A percentile compares a stretch with the other conserved stretches of the same genome.
phyloP scores from a whole-genome alignment of 1,140 invertebrate genomes.

The Drosophila bocqueti region DNA sequence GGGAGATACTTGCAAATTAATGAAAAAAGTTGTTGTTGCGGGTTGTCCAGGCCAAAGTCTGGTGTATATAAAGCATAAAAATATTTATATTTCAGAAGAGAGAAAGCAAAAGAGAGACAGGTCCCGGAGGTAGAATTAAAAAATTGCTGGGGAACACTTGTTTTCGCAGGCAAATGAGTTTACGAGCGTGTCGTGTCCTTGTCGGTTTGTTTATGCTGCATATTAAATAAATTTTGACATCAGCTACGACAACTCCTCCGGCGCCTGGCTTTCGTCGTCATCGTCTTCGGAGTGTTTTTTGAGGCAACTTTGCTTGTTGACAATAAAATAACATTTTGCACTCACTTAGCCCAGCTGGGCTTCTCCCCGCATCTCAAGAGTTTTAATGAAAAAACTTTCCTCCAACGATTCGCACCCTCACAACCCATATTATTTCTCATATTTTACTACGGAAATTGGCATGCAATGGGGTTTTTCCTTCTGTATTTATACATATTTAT shows the following conservation, averaged over 20 bases:
- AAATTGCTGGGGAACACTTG: conserved; percentile 55
- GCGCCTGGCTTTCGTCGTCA: conserved; percentile 14
- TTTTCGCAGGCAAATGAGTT: conserved; percentile 68
- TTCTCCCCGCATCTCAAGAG: conserved; percentile 44
- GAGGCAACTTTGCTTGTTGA: conserved; percentile 78
- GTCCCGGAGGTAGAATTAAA: conserved; percentile 80
- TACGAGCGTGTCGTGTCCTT: conserved; percentile 75
- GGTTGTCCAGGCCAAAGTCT: conserved; percentile 25
- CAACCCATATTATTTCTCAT: conserved; percentile 24
- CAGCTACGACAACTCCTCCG: conserved; percentile 53
- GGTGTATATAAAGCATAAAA: conserved; percentile 47
- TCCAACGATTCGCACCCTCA: conserved; percentile 20
- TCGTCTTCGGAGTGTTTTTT: conserved; percentile 34
- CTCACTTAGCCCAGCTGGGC: conserved; percentile 78
- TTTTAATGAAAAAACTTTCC: conserved; percentile 81
- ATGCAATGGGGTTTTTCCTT: conserved; percentile 60
- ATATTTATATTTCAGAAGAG: conserved; percentile 64
- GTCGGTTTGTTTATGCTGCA: conserved; percentile 76
- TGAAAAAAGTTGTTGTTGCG: conserved; percentile 69
- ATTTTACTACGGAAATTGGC: conserved; percentile 60
- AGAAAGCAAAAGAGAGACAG: background rate
- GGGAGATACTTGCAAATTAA: conserved; percentile 59
- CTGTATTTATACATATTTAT: conserved; percentile 21
- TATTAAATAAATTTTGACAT: conserved; percentile 81
- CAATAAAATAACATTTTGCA: conserved; percentile 84